Evolutionary conservation across 2,888 invertebrate species (phyloP).

Genomic region (Aleiodes leptofemur): DNA sequence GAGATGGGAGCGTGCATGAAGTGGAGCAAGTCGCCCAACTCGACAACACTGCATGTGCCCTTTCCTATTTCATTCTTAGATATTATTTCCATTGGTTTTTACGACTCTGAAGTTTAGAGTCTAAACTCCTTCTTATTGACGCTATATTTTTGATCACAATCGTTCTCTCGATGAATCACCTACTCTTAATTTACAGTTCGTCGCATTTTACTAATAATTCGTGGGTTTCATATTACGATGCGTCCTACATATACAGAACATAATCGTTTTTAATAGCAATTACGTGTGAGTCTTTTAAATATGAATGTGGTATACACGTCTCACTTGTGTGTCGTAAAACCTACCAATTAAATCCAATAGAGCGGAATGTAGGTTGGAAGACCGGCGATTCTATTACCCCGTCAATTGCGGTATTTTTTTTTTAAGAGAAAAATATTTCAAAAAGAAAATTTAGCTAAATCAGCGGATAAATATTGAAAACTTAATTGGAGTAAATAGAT

Average conservation of each 20-base stretch:
- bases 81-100: too few species aligned
- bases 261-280: conserved; percentile 47
- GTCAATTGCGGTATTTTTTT: neutral
- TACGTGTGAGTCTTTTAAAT: conserved; percentile 46
- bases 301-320: conserved; percentile 37
- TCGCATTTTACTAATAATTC: conserved; percentile 31
- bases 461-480: neutral
- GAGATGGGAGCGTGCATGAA: too few species aligned
- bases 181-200: conserved; percentile 9
- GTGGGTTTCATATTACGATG: conserved; percentile 47
- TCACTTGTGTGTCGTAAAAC: conserved; percentile 42
- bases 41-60: too few species aligned
- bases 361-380: conserved; percentile 44
- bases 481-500: neutral
- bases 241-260: conserved; percentile 43
- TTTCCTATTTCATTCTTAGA: too few species aligned
- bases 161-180: conserved; percentile 19
- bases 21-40: too few species aligned
- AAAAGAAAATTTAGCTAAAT: neutral
- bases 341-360: conserved; percentile 49
- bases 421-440: too few species aligned
- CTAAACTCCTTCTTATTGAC: neutral
- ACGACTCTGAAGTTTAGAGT: too few species aligned
- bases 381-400: conserved; percentile 42
- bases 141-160: neutral